Evolutionary conservation across 2,888 invertebrate genomes (phyloP).

Genomic region (Drosophila borborema): DNA sequence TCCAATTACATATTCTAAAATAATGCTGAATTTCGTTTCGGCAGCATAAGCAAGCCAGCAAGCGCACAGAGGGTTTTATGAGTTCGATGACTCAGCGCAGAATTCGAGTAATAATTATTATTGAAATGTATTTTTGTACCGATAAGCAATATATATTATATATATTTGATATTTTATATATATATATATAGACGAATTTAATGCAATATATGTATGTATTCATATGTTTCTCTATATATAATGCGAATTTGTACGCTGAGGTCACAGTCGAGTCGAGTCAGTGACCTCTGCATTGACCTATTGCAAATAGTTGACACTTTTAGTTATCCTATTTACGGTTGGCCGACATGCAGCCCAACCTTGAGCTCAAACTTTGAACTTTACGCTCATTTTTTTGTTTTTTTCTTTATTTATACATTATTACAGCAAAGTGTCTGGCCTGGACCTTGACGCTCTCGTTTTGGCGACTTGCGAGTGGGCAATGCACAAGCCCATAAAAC

Average conservation of each 20-base stretch:
- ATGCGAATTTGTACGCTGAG: neutral
- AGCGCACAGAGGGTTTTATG: neutral
- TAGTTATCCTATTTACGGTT: neutral
- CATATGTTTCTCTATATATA: neutral
- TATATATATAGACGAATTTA: neutral
- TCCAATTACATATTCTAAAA: constrained; percentile 51
- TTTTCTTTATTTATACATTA: neutral
- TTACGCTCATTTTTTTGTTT: constrained; percentile 1
- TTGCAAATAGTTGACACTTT: constrained; percentile 1
- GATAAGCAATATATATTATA: constrained; percentile 6
- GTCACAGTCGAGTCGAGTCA: constrained; percentile 14
- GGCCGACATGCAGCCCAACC: constrained; percentile 29
- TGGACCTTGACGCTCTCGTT: constrained; percentile 39
- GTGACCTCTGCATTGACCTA: constrained; percentile 30
- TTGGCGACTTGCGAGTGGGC: constrained; percentile 22
- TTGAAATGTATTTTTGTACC: neutral
- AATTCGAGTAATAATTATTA: constrained; percentile 28
- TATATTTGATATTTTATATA: constrained; percentile 11
- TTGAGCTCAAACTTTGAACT: constrained; percentile 55
- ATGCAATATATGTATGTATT: neutral
- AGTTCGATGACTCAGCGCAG: constrained; percentile 61
- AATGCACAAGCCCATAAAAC: constrained; percentile 58
- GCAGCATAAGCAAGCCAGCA: constrained; percentile 28
- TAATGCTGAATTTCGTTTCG: constrained; percentile 58
- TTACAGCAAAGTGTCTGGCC: neutral